phyloP scores from a whole-genome alignment of 2,888 invertebrate genomes.

The Abscondita cerata region DNA sequence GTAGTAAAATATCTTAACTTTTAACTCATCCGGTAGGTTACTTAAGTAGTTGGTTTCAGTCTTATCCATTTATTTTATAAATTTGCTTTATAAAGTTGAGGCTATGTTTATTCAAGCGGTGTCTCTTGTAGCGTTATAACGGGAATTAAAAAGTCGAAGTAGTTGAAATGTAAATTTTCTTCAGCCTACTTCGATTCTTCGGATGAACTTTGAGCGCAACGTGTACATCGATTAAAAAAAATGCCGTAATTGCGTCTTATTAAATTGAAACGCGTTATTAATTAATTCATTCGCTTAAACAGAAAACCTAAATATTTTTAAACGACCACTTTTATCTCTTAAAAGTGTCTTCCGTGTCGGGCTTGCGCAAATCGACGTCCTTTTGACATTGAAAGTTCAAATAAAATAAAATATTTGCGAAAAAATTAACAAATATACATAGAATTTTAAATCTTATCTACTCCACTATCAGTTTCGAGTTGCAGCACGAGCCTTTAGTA shows the following conservation, averaged over 20 bases:
- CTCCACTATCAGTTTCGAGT: not conserved
- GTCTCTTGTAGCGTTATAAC: too few relatives aligned
- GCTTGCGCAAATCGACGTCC: slow-evolving; percentile 33
- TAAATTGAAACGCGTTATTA: too few relatives aligned
- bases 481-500: not conserved
- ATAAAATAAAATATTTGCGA: slow-evolving; percentile 18
- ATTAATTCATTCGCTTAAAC: too few relatives aligned
- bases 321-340: not conserved
- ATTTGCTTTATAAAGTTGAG: too few relatives aligned
- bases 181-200: too few relatives aligned
- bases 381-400: slow-evolving; percentile 46
- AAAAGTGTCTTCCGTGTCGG: not conserved
- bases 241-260: too few relatives aligned
- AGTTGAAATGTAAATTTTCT: too few relatives aligned
- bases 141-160: too few relatives aligned
- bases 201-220: too few relatives aligned
- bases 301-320: too few relatives aligned
- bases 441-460: not conserved
- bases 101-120: too few relatives aligned
- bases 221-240: too few relatives aligned
- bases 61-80: slow-evolving; percentile 3
- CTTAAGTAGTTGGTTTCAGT: not conserved
- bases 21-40: slow-evolving; percentile 15
- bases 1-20: slow-evolving; percentile 10
- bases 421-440: slow-evolving; percentile 1